Base-by-base conservation (phyloP, 2,113 vertebrate genomes). In the Tragelaphus strepsiceros region DNA sequence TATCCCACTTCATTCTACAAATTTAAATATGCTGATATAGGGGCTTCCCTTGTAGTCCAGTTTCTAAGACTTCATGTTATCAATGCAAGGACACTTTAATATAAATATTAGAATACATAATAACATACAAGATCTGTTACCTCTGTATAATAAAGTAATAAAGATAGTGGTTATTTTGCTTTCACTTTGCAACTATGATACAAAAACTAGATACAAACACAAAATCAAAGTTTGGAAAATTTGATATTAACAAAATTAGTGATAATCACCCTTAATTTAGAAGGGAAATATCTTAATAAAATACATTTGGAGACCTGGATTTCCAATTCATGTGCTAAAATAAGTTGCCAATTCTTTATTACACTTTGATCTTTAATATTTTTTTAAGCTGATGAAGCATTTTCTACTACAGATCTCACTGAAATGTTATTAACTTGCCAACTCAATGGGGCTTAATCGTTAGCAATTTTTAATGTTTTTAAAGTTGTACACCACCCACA, bases 391-490 rank as follows among this genome's bases (percentile, higher is more conserved):
- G 24, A 80, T 81, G 16, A 94, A 92, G 9, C 21, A 87, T 93
- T 97, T 91, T 94, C 21, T 77, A 43, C 62, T 77, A 51, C 0
- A 93, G 2, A 77, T 88, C 30, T 98, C 85, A 92, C 64, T 95
- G 24, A n/a, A 96, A 90, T 90, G 43, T 39, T 93, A 89, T 88
- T 85, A 95, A 92, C 51, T 96, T 95, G 84, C 46, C 43, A 91
- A 91, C 19, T 92, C 43, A 89, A 11, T 91, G 10, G 26, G 12
- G 15, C 22, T 91, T 95, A 92, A 92, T 95, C 8, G 1, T 51
- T 85, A 85, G n/a, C 51, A 78, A 92, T 67, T 94, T 95, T 97
- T 92, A 91, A 90, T 88, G 71, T 17, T 95, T 43, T 71, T 88
- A 78, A 82, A 86, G 13, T 71, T 96, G 78, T 62, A 96, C 67